These are phyloP conservation scores for Odocoileus hemionus DNA, from an alignment of 2,113 vertebrate species.

Conservation along the genomic window DNA sequence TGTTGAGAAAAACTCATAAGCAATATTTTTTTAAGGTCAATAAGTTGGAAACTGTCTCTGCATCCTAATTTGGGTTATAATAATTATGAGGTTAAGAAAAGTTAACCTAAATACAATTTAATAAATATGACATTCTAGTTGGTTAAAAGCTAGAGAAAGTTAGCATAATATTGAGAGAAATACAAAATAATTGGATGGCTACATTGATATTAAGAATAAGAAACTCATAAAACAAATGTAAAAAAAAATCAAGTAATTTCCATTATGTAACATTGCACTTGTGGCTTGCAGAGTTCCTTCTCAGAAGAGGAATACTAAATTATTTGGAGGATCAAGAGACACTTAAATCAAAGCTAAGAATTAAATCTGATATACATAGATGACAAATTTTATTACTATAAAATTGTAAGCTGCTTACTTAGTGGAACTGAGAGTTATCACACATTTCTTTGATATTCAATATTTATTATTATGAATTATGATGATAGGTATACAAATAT, in stretches of 20 bases:
- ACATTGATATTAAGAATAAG: background rate
- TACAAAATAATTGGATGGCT: background rate
- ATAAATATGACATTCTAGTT: background rate
- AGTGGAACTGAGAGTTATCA: slow-evolving; percentile 38
- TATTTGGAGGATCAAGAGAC: background rate
- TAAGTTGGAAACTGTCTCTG: background rate
- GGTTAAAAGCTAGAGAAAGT: background rate
- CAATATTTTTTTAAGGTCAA: background rate
- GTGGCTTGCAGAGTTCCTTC: background rate
- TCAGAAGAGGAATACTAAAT: background rate
- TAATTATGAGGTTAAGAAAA: background rate
- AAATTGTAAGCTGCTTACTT: slow-evolving; percentile 40
- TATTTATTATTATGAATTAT: slow-evolving; percentile 49
- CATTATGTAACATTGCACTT: background rate
- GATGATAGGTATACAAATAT: slow-evolving; percentile 12
- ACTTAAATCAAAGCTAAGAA: slow-evolving; percentile 28
- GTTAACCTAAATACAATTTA: background rate
- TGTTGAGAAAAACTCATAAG: background rate
- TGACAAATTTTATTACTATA: slow-evolving; percentile 1
- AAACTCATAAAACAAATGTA: background rate
- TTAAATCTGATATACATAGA: background rate
- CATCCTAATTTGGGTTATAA: background rate
- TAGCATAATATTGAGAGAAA: background rate
- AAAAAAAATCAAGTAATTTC: background rate
- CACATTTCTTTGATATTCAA: background rate